phyloP scores from a whole-genome alignment of 2,888 invertebrate genomes.

The Itoplectis maculator region DNA sequence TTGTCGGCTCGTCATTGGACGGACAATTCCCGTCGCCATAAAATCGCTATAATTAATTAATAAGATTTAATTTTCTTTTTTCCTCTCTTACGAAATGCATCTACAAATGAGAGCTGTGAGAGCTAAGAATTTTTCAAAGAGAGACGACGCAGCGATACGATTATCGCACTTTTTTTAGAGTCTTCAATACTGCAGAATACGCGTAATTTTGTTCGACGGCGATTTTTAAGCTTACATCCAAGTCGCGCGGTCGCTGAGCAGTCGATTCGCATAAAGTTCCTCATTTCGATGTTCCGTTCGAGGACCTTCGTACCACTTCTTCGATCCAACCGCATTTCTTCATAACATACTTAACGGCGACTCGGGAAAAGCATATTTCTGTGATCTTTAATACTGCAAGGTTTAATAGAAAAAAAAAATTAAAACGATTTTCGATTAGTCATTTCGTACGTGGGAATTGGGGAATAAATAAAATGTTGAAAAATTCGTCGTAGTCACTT shows the following conservation, averaged over 20 bases:
- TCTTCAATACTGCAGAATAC: constrained; percentile 53
- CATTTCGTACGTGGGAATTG: too few species aligned
- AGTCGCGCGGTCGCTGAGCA: constrained; percentile 87
- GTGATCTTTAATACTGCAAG: too few species aligned
- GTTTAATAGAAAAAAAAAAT: too few species aligned
- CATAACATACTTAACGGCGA: too few species aligned
- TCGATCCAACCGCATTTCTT: too few species aligned
- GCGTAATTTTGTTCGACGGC: constrained; percentile 4
- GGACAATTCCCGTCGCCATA: not conserved
- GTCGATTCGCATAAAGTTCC: constrained; percentile 93
- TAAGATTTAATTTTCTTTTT: constrained; percentile 8
- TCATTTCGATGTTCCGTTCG: constrained; percentile 82
- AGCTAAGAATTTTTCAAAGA: constrained; percentile 33
- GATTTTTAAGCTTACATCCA: constrained; percentile 76
- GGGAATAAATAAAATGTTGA: too few species aligned
- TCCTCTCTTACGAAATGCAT: constrained; percentile 52
- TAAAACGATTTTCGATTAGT: too few species aligned
- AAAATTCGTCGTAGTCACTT: too few species aligned
- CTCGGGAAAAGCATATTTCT: too few species aligned
- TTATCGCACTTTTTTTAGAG: constrained; percentile 31
- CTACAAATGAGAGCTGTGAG: constrained; percentile 56
- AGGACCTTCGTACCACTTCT: too few species aligned
- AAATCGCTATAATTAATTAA: constrained; percentile 1
- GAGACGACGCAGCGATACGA: constrained; percentile 15
- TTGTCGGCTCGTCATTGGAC: not conserved